These are phyloP conservation scores for Pangasius krempfi DNA, from an alignment of 2,797 vertebrate genomes.

Conservation along the genomic window DNA sequence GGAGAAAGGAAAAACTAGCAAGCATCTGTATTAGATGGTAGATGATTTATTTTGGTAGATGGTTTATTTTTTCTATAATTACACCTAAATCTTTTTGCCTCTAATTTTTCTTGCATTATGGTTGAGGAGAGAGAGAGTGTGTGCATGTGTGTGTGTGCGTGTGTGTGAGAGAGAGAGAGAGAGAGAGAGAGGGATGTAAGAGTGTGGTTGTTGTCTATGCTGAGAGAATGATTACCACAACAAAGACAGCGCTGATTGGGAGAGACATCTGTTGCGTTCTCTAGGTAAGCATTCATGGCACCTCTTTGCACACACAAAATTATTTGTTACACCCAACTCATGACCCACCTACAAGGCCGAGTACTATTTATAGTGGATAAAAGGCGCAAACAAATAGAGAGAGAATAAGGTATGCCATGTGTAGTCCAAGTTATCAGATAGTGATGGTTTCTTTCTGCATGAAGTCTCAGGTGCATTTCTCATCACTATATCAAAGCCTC, in stretches of 20 bases:
- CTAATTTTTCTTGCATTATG: not conserved
- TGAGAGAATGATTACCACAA: slow-evolving; percentile 52
- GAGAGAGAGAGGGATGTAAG: not conserved
- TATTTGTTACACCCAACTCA: slow-evolving; percentile 38
- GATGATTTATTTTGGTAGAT: not conserved
- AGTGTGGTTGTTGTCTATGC: slow-evolving; percentile 17
- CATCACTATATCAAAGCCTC: slow-evolving; percentile 25
- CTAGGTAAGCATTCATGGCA: slow-evolving; percentile 41
- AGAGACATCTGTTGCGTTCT: slow-evolving; percentile 30
- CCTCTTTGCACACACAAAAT: slow-evolving; percentile 39
- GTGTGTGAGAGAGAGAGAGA: not conserved
- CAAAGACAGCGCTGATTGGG: slow-evolving; percentile 31
- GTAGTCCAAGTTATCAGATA: slow-evolving; percentile 11
- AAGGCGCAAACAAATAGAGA: slow-evolving; percentile 10
- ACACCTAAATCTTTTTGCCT: not conserved
- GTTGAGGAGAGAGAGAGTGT: not conserved
- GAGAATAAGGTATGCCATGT: slow-evolving; percentile 21
- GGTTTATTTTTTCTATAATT: not conserved
- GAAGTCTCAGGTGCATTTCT: slow-evolving; percentile 54
- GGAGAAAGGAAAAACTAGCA: not conserved
- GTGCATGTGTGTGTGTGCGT: not conserved
- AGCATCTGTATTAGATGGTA: not conserved
- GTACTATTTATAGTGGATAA: slow-evolving; percentile 42
- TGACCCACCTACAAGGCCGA: slow-evolving; percentile 30
- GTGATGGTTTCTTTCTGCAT: slow-evolving; percentile 2